These are phyloP conservation scores for Pelochelys cantorii DNA, from an alignment of 2,797 vertebrate species.

Conservation along the genomic window DNA sequence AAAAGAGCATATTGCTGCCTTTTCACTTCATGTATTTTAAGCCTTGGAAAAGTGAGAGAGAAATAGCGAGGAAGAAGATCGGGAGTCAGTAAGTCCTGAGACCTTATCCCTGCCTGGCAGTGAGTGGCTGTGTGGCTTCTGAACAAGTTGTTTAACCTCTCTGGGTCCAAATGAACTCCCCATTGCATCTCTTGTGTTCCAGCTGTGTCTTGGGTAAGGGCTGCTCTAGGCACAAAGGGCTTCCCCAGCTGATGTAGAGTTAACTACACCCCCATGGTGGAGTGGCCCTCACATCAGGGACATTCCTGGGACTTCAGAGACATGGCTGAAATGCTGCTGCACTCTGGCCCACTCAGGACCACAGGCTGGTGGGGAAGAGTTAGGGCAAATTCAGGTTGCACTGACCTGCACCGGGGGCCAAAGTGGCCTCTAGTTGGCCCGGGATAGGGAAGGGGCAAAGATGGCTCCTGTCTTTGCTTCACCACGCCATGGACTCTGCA, in stretches of 20 bases:
- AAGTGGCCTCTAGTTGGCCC: background rate
- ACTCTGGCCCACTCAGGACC: background rate
- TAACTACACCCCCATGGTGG: background rate
- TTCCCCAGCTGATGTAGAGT: background rate
- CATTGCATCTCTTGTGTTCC: background rate
- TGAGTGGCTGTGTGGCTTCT: background rate
- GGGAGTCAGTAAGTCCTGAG: background rate
- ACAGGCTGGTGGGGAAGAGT: background rate
- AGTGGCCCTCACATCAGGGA: background rate
- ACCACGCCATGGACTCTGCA: conserved; percentile 10
- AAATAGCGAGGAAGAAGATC: background rate
- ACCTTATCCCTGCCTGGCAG: background rate
- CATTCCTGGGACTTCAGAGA: fast-evolving
- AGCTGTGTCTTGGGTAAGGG: fast-evolving
- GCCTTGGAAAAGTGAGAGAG: background rate
- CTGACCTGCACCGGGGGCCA: background rate
- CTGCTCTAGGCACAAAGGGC: background rate
- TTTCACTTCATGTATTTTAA: conserved; percentile 22
- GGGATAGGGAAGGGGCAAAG: background rate
- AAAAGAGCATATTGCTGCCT: background rate
- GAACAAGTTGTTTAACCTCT: background rate
- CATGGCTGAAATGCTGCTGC: background rate
- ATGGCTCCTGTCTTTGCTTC: background rate
- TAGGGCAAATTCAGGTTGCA: background rate
- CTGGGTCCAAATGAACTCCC: background rate